These are phyloP conservation scores for Lycorma delicatula DNA, from an alignment of 1,140 invertebrate genomes.

Conservation along the genomic window DNA sequence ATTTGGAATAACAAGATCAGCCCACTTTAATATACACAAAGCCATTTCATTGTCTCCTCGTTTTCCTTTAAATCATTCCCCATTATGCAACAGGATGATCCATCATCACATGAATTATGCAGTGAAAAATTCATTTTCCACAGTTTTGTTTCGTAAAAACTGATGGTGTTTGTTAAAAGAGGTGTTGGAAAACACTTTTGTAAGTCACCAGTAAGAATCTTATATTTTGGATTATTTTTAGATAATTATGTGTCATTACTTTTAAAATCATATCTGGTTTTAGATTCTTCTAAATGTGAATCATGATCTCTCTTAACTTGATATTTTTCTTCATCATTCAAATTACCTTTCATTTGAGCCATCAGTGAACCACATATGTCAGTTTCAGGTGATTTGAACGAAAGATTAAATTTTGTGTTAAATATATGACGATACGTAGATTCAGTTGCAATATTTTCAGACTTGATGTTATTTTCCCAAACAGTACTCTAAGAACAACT, in stretches of 20 bases:
- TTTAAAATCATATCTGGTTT: constrained; percentile 13
- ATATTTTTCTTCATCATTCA: constrained; percentile 15
- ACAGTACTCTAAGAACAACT: constrained; percentile 11
- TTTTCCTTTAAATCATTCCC: constrained; percentile 16
- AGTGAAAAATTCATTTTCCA: constrained; percentile 13
- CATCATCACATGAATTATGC: constrained; percentile 15
- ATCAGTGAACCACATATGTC: constrained; percentile 12
- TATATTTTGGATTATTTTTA: background rate
- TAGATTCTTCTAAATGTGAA: constrained; percentile 15
- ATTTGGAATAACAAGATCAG: constrained; percentile 16
- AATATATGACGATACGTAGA: constrained; percentile 14
- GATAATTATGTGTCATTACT: constrained; percentile 9
- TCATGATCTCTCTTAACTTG: constrained; percentile 10
- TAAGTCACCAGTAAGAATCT: constrained; percentile 12
- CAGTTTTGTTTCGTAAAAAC: constrained; percentile 18
- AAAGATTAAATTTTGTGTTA: constrained; percentile 14
- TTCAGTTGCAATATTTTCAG: constrained; percentile 8
- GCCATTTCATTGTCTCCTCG: constrained; percentile 17
- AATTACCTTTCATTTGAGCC: constrained; percentile 15
- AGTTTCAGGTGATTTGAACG: constrained; percentile 16
- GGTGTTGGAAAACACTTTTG: constrained; percentile 16
- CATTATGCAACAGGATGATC: constrained; percentile 13
- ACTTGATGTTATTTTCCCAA: constrained; percentile 11
- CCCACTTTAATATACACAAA: constrained; percentile 14
- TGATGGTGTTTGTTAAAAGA: constrained; percentile 13